Percentiles rank a stretch among this genome's conserved stretches.
Conservation (phyloP, 2,113 vertebrate species). For the Pseudopipra pipra region DNA sequence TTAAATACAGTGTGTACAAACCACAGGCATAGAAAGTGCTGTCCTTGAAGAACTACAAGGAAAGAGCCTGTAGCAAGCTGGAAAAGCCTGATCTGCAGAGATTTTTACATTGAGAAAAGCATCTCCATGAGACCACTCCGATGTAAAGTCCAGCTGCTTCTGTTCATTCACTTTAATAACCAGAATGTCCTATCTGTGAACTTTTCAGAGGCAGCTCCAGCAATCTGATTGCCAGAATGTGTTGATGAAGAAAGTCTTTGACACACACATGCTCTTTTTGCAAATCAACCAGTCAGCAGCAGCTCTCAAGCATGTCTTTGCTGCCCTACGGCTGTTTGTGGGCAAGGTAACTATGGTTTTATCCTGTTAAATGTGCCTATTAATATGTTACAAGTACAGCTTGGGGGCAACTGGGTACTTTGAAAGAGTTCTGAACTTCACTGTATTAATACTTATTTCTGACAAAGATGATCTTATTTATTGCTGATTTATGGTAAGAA, state of each 20-base stretch:
- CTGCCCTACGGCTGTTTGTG: slow-evolving; percentile 89
- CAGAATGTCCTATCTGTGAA: not conserved
- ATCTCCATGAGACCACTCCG: accelerated
- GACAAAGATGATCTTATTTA: not conserved
- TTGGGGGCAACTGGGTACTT: not conserved
- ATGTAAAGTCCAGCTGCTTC: not conserved
- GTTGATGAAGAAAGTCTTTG: slow-evolving; percentile 96
- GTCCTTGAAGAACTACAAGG: not conserved
- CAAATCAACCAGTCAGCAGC: slow-evolving; percentile 95
- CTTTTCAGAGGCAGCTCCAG: slow-evolving; percentile 86
- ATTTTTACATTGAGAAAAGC: not conserved
- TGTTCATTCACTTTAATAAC: not conserved
- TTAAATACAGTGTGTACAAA: not conserved
- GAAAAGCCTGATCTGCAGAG: not conserved
- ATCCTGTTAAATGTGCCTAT: not conserved
- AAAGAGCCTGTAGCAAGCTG: not conserved
- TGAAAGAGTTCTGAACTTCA: not conserved
- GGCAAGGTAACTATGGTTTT: slow-evolving; percentile 82
- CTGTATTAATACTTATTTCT: not conserved
- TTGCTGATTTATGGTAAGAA: not conserved
- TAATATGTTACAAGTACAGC: not conserved
- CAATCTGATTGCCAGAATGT: slow-evolving; percentile 92
- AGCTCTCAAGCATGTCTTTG: slow-evolving; percentile 90
- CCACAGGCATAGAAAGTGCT: not conserved
- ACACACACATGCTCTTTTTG: slow-evolving; percentile 95